Percentiles rank a stretch among this genome's conserved stretches.
Evolutionary conservation across 1,140 invertebrate genomes (phyloP).

Genomic region (Lamellibrachia luymesi): DNA sequence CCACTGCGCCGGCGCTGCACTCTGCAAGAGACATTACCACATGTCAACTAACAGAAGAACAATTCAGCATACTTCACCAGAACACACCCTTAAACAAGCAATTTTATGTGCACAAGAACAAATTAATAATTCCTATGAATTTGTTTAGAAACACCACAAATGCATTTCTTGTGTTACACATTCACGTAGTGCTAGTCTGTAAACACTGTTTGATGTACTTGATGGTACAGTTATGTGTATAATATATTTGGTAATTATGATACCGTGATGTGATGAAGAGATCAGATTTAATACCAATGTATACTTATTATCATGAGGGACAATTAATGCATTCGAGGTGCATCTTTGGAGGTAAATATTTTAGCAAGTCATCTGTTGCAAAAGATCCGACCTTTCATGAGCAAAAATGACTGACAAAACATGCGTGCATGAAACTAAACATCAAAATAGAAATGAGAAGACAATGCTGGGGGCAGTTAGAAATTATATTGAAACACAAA

Average conservation of each 20-base stretch:
- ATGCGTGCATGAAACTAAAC: neutral
- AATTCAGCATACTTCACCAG: neutral
- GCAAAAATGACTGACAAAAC: conserved; percentile 14
- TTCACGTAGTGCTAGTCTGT: too few relatives aligned
- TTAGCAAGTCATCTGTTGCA: neutral
- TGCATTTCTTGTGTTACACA: too few relatives aligned
- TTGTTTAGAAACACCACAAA: too few relatives aligned
- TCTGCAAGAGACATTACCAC: conserved; percentile 37
- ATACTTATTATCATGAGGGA: neutral
- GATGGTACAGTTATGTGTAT: neutral
- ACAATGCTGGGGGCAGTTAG: neutral
- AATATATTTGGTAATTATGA: neutral
- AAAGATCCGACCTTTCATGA: neutral
- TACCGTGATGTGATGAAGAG: neutral
- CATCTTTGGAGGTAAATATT: neutral
- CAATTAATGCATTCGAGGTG: neutral
- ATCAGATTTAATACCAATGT: too few relatives aligned
- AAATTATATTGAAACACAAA: neutral
- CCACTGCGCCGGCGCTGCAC: conserved; percentile 43
- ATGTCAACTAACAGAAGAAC: neutral
- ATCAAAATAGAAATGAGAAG: conserved; percentile 16
- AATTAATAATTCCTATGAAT: too few relatives aligned
- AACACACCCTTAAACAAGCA: neutral
- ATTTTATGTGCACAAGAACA: neutral
- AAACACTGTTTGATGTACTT: neutral